Evolutionary conservation across 1,140 invertebrate genomes (phyloP), one percentile per base, ranked within the genome.

Genomic region (Coelopa frigida): DNA sequence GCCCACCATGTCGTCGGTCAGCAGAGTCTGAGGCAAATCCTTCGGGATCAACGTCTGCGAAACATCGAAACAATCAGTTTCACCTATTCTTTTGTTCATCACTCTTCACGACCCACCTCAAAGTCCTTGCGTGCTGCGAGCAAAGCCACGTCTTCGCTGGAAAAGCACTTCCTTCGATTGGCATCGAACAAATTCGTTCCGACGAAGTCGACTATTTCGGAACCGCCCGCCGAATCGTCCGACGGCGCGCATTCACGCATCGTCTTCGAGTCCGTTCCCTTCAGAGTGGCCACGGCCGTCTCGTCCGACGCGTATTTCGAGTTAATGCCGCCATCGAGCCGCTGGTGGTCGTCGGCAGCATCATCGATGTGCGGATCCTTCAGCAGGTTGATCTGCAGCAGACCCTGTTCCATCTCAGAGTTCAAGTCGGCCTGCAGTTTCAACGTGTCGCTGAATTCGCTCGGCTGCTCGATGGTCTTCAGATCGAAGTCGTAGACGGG

Each of bases 401-500:
- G 21, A 24, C 32, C 22, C 6, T 36, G 8, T 24, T 35, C 31
- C n/a, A 23, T 22, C 31, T 49, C 47, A 22, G 35, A 31, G n/a
- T 49, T 49, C 4, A 44, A 24, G 21, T 36, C 41, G 20, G 47
- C 42, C 8, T 29, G 37, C n/a, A 49, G 24, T 18, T 49, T 44
- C 11, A 44, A 37, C n/a, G 27, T 31, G 35, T 44, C 20, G 5
- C 15, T 37, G 18, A 40, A 49, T n/a, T 44, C 35, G 33, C 27
- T 39, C 26, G 41, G 42, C 14, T 37, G 33, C 35, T 49, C 42
- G 8, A 49, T 15, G 21, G 48, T 50, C 23, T 21, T 54, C 40
- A 65, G 31, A 46, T 65, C 53, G 31, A 65, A 61, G 48, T 56
- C 61, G 38, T 65, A 65, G 36, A 58, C 61, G 39, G 61, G 57